Percentiles rank a stretch among this genome's conserved stretches.
Conservation (phyloP, 1,140 invertebrate genomes). For the Drosophila hydei region DNA sequence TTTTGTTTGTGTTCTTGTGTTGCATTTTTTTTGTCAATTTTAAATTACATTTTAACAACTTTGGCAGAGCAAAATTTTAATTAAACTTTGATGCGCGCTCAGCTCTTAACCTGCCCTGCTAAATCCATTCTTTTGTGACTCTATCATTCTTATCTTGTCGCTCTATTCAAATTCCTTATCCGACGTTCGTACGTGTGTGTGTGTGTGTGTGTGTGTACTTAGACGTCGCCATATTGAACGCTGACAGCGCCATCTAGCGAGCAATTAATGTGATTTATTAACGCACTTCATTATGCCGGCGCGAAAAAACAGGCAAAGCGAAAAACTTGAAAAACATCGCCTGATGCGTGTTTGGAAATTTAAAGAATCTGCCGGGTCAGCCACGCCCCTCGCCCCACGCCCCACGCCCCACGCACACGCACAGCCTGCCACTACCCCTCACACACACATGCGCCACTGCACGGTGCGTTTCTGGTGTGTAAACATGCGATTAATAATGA, state of each 20-base stretch:
- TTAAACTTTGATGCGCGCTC: constrained; percentile 63
- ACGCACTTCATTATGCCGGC: constrained; percentile 63
- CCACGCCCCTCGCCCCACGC: constrained; percentile 14
- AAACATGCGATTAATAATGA: constrained; percentile 79
- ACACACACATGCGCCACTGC: constrained; percentile 26
- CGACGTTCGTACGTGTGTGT: background rate
- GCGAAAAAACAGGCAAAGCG: constrained; percentile 11
- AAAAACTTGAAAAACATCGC: constrained; percentile 21
- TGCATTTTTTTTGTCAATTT: constrained; percentile 62
- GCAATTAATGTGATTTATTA: constrained; percentile 79
- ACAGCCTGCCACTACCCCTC: too few relatives aligned
- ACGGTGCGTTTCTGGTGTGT: constrained; percentile 65
- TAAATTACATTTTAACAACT: constrained; percentile 68
- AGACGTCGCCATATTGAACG: constrained; percentile 62
- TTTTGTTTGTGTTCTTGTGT: constrained; percentile 25
- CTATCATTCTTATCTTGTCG: background rate
- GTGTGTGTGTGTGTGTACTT: constrained; percentile 42
- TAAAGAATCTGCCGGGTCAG: constrained; percentile 47
- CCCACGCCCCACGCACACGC: constrained; percentile 2
- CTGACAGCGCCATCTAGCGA: constrained; percentile 60
- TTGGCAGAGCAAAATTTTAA: constrained; percentile 57
- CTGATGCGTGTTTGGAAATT: constrained; percentile 57
- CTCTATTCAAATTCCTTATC: background rate
- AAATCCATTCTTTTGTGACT: background rate
- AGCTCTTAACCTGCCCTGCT: background rate